Percentiles rank a stretch among this genome's conserved stretches.
Conservation (phyloP, 2,888 invertebrate species). For the Anthrax anthrax region DNA sequence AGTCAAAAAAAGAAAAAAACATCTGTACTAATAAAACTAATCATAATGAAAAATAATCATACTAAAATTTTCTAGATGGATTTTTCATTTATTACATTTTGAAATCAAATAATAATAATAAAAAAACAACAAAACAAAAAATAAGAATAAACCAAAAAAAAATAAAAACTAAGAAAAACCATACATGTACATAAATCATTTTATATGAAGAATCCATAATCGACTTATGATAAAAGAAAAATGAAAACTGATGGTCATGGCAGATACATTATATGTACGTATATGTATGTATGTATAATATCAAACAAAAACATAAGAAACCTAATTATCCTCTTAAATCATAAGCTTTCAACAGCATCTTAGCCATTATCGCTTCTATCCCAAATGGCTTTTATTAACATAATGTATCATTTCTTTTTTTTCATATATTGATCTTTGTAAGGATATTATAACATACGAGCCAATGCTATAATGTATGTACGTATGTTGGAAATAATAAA, state of each 20-base stretch:
- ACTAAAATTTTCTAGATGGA: background rate
- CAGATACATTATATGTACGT: background rate
- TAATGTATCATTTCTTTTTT: constrained; percentile 8
- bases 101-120: too few relatives aligned
- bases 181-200: constrained; percentile 1
- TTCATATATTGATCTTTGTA: background rate
- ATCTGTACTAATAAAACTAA: too few relatives aligned
- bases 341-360: constrained; percentile 4
- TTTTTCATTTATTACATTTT: background rate
- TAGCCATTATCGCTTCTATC: constrained; percentile 8
- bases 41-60: too few relatives aligned
- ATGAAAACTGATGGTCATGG: background rate
- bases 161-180: background rate
- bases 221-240: constrained; percentile 9
- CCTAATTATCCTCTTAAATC: constrained; percentile 10
- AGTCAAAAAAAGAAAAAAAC: too few relatives aligned
- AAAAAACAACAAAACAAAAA: too few relatives aligned
- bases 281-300: background rate
- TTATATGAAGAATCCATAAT: constrained; percentile 8
- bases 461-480: too few relatives aligned
- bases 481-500: too few relatives aligned
- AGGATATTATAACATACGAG: too few relatives aligned
- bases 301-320: background rate
- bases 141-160: too few relatives aligned
- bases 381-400: constrained; percentile 11